Evolutionary conservation across 2,113 vertebrate species (phyloP).

Genomic region (Amblyornis subalaris): DNA sequence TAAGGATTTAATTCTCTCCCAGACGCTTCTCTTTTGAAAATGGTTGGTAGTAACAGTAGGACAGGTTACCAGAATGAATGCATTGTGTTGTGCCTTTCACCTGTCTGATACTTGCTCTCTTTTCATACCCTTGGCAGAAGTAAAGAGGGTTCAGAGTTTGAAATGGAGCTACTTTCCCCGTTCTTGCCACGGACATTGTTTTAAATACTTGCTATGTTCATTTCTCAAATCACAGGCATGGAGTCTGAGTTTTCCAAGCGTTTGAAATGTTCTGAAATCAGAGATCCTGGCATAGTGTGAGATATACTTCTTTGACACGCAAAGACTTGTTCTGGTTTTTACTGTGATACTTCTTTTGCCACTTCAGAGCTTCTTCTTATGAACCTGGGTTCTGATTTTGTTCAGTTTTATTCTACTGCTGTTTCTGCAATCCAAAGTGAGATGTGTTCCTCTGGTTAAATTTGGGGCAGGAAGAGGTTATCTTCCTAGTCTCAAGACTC

Average conservation of each 20-base stretch:
- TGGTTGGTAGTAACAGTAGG: neutral
- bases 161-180: neutral
- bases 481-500: neutral
- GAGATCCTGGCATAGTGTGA: neutral
- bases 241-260: neutral
- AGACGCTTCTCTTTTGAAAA: neutral
- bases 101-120: neutral
- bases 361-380: neutral
- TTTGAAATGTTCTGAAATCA: neutral
- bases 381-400: neutral
- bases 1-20: neutral
- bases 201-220: neutral
- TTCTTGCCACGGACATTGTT: neutral
- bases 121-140: neutral
- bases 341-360: neutral
- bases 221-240: neutral
- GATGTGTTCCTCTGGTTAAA: neutral
- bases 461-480: neutral
- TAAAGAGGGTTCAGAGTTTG: neutral
- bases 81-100: neutral
- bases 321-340: neutral
- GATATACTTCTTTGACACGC: neutral
- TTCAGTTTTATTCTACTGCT: neutral
- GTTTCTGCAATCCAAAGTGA: neutral
- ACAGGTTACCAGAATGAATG: neutral